A percentile compares a stretch with the other conserved stretches of the same genome.
These are phyloP conservation scores for Yponomeuta sedellus DNA, from an alignment of 2,888 invertebrate genomes.

Conservation along the genomic window DNA sequence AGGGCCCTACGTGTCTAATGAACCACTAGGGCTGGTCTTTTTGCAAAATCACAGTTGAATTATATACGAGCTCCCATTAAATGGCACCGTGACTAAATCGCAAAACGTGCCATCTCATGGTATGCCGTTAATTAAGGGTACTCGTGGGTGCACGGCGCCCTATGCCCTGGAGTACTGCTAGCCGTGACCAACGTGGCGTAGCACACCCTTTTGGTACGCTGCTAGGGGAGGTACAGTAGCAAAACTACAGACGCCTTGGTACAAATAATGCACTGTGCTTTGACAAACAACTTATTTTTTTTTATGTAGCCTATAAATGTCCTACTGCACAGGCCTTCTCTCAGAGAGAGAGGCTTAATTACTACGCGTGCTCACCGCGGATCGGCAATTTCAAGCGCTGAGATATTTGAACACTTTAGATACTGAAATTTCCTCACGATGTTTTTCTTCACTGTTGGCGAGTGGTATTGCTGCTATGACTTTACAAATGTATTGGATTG, in stretches of 20 bases:
- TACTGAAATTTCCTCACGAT: too few relatives aligned
- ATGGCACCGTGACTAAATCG: slow-evolving; percentile 36
- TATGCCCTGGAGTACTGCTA: not conserved
- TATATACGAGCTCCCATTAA: slow-evolving; percentile 1
- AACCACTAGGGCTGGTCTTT: not conserved
- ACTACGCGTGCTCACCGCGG: too few relatives aligned
- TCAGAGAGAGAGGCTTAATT: too few relatives aligned
- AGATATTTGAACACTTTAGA: too few relatives aligned
- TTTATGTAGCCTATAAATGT: too few relatives aligned
- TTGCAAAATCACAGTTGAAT: slow-evolving; percentile 5
- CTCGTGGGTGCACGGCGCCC: not conserved
- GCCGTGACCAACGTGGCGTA: not conserved
- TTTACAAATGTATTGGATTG: too few relatives aligned
- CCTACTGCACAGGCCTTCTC: too few relatives aligned
- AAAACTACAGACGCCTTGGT: not conserved
- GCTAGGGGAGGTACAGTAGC: not conserved
- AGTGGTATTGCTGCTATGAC: too few relatives aligned
- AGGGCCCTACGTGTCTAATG: not conserved
- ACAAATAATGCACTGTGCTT: too few relatives aligned
- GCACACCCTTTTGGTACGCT: not conserved
- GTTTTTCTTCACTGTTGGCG: too few relatives aligned
- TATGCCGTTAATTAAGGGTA: slow-evolving; percentile 45
- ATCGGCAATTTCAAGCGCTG: too few relatives aligned
- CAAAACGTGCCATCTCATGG: slow-evolving; percentile 47
- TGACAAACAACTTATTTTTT: too few relatives aligned